A percentile compares a stretch with the other conserved stretches of the same genome.
Conservation (phyloP, 2,888 invertebrate species). For the Geotrupes spiniger region DNA sequence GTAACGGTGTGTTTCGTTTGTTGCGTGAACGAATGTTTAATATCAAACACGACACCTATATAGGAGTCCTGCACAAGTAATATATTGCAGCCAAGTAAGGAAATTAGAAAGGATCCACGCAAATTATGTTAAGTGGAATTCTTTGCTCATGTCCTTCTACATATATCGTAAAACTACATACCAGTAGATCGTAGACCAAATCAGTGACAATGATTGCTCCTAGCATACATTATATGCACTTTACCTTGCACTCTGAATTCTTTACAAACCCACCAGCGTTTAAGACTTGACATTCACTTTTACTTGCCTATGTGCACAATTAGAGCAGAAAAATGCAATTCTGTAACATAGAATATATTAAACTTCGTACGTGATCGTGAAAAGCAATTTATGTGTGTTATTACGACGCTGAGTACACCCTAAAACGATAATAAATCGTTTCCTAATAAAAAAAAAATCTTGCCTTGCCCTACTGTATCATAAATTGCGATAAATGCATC, state of each 20-base stretch:
- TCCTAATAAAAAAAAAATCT: no score
- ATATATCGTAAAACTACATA: constrained; percentile 10
- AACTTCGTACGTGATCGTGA: not conserved
- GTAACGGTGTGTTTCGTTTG: no score
- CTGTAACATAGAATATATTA: constrained; percentile 13
- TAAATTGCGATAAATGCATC: no score
- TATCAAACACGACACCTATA: no score
- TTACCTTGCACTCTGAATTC: constrained; percentile 22
- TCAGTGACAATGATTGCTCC: constrained; percentile 21
- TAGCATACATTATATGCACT: constrained; percentile 17
- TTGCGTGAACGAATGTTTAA: no score
- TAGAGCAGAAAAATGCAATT: constrained; percentile 20
- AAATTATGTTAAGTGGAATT: constrained; percentile 23
- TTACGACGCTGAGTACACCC: no score
- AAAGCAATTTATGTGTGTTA: not conserved
- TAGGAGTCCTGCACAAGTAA: no score
- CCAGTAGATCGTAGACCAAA: constrained; percentile 20
- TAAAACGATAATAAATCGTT: no score
- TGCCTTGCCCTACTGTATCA: no score
- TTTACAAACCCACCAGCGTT: constrained; percentile 13
- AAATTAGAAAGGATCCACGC: constrained; percentile 23
- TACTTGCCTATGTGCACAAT: constrained; percentile 12
- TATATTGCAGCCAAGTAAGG: constrained; percentile 15
- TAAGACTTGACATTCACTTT: constrained; percentile 19
- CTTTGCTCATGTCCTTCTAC: constrained; percentile 24